Conservation (phyloP, 2,797 vertebrate species). For the Pseudotriccus pelzelni region DNA sequence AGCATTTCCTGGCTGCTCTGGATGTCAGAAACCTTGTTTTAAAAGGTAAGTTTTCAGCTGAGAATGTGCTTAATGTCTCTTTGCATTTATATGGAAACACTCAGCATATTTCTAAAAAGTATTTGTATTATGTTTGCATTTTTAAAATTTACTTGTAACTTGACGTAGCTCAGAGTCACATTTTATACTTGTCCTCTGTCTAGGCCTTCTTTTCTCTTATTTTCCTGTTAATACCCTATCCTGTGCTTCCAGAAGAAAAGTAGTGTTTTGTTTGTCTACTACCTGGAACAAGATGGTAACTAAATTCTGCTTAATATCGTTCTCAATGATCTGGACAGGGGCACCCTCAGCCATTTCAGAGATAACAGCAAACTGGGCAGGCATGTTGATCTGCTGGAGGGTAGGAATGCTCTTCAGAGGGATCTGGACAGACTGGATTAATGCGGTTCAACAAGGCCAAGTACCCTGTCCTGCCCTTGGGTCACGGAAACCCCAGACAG, state of each 20-base stretch:
- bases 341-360: not conserved
- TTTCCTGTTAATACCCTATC: not conserved
- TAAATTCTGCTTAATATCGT: not conserved
- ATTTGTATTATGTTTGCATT: not conserved
- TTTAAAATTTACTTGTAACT: not conserved
- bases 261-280: not conserved
- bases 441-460: not conserved
- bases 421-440: not conserved
- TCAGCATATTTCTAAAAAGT: not conserved
- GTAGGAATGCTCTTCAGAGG: not conserved
- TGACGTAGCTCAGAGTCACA: not conserved
- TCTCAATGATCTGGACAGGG: not conserved
- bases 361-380: accelerated
- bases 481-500: not conserved
- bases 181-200: not conserved
- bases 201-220: not conserved
- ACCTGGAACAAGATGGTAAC: not conserved
- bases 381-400: not conserved
- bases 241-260: not conserved
- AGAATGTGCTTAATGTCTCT: constrained; percentile 35
- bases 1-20: constrained; percentile 77
- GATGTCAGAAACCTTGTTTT: constrained; percentile 73
- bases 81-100: not conserved
- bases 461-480: not conserved
- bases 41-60: constrained; percentile 70